Evolutionary conservation across 2,888 invertebrate genomes (phyloP), one percentile per base, ranked within the genome.

Genomic region (Lasioglossum morio): DNA sequence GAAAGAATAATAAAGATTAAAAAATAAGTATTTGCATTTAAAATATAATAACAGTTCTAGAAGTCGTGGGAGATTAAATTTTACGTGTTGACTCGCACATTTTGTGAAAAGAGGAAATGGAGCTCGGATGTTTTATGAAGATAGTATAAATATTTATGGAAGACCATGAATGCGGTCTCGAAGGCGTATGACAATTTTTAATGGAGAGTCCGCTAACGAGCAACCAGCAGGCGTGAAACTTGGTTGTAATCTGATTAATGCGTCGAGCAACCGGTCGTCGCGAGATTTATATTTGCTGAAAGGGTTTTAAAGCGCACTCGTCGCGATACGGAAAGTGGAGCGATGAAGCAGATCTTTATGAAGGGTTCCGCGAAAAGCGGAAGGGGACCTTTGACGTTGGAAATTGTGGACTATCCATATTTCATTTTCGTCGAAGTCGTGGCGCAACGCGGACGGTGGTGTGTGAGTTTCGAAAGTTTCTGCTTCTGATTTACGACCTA

Each of bases 171-270:
- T 3, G 5, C 27, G 3, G 53, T 23, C 23, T 23, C 23, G 23
- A 53, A 10, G 53, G 10, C 23, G 53, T 53, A n/a, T 53, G n/a
- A 4, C 10, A n/a, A 53, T n/a, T 53, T 53, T 53, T 16, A 14
- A 63, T 5, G 46, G 43, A 14, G 70, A 72, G n/a, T 53, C 7
- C 16, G n/a, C 23, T 10, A 43, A 69, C 30, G 48, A 46, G 57
- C 8, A 37, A 37, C 48, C 30, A 4, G 70, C 30, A n/a, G 34
- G 46, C 74, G 23, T 40, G 30, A 82, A 82, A 70, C 70, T 74
- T 81, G 40, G 30, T 48, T 82, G 60, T 43, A 72, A 82, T 72
- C 43, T 43, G 82, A 82, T 84, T 82, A 78, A 79, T 34, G 43
- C 69, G 43, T 53, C n/a, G 27, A 23, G 43, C 72, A 60, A 48